phyloP scores from a whole-genome alignment of 2,888 invertebrate genomes.

The Orgyia antiqua region DNA sequence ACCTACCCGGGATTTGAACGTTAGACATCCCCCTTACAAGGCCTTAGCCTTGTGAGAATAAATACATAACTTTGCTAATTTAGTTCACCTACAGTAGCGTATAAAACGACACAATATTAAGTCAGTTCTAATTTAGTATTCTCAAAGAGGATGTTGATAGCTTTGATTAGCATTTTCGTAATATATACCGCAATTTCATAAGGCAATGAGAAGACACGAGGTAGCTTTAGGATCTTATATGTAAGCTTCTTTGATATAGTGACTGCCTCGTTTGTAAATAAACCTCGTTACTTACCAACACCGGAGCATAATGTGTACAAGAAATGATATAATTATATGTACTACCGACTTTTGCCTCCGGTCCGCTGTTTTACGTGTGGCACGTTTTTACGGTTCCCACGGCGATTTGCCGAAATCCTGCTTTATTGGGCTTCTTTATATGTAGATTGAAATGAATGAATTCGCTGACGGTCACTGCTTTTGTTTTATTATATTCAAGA shows the following conservation, averaged over 20 bases:
- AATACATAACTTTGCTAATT: conserved; percentile 10
- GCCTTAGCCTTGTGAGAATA: no score
- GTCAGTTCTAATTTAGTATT: conserved; percentile 11
- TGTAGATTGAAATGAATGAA: no score
- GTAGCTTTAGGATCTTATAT: background rate
- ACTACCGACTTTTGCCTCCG: background rate
- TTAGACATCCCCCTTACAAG: no score
- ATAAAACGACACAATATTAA: conserved; percentile 2
- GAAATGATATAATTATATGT: no score
- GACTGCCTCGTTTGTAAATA: background rate
- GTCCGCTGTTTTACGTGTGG: background rate
- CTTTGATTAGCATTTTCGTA: conserved; percentile 12
- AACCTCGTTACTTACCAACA: background rate
- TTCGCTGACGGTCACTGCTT: no score
- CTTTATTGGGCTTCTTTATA: no score
- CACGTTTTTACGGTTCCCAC: background rate
- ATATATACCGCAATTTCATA: conserved; percentile 5
- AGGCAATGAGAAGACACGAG: conserved; percentile 2
- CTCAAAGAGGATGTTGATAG: conserved; percentile 6
- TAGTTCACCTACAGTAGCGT: conserved; percentile 7
- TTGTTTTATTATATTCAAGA: no score
- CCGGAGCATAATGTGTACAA: no score
- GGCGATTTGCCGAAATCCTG: background rate
- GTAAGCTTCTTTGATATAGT: conserved; percentile 2
- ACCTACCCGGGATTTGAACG: no score